phyloP scores from a whole-genome alignment of 2,113 vertebrate species.

The Sporophila hypoxantha region DNA sequence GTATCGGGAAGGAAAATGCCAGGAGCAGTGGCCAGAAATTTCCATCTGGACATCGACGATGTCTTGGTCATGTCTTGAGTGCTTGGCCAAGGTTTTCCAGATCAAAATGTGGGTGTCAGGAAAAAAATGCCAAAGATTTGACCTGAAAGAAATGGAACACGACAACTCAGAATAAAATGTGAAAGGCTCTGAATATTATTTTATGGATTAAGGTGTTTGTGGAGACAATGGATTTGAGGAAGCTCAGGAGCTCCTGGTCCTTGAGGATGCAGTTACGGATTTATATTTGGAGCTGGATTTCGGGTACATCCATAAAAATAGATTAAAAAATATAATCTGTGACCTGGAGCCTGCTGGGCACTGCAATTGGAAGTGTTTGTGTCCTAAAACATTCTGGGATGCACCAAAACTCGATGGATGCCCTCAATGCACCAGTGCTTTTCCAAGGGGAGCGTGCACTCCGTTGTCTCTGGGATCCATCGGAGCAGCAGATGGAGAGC shows the following conservation, averaged over 20 bases:
- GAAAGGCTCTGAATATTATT: not conserved
- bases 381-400: not conserved
- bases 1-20: not conserved
- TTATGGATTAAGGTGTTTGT: too few species aligned
- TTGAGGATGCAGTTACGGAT: not conserved
- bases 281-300: not conserved
- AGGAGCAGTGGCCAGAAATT: not conserved
- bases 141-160: not conserved
- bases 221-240: not conserved
- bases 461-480: accelerated
- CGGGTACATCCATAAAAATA: not conserved
- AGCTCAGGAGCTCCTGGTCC: not conserved
- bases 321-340: not conserved
- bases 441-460: accelerated
- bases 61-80: not conserved
- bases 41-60: not conserved
- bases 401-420: accelerated
- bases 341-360: not conserved
- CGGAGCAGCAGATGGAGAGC: not conserved
- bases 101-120: not conserved
- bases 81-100: not conserved
- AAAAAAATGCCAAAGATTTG: not conserved
- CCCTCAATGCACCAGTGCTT: accelerated
- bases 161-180: not conserved
- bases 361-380: not conserved